Evolutionary conservation across 2,797 vertebrate genomes (phyloP).

Genomic region (Mormyrops boulengeri): DNA sequence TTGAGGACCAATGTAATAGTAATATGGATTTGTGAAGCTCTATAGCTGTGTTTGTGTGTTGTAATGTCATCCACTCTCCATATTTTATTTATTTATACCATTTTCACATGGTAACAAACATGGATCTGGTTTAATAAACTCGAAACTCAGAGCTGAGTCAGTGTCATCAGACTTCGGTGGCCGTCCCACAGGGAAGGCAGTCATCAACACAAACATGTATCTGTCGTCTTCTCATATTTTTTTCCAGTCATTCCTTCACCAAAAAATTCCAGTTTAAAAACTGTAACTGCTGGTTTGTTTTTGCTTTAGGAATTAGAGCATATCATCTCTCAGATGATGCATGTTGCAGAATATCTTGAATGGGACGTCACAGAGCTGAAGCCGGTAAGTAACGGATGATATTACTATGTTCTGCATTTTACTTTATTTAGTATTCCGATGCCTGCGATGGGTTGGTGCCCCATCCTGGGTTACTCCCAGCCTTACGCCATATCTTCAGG

Average conservation of each 20-base stretch:
- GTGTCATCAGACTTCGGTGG: conserved; percentile 8
- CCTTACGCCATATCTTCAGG: not conserved
- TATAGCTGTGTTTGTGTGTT: not conserved
- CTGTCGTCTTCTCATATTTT: not conserved
- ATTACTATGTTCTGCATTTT: not conserved
- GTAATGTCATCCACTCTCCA: not conserved
- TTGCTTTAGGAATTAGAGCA: conserved; percentile 80
- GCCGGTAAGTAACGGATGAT: conserved; percentile 63
- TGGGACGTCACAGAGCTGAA: conserved; percentile 93
- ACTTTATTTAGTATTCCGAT: not conserved
- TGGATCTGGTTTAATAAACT: not conserved
- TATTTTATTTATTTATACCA: not conserved
- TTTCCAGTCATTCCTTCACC: not conserved
- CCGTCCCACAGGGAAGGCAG: conserved; percentile 34
- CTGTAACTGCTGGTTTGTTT: conserved; percentile 17
- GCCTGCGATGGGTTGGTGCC: not conserved
- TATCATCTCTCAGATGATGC: conserved; percentile 96
- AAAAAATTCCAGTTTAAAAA: conserved; percentile 26
- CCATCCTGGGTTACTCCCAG: not conserved
- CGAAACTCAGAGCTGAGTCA: not conserved
- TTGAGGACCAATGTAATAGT: not conserved
- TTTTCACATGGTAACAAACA: not conserved
- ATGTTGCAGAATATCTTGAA: conserved; percentile 89
- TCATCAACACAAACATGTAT: conserved; percentile 47
- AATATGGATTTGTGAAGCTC: not conserved